Evolutionary conservation across 1,140 invertebrate genomes (phyloP).

Genomic region (Aphelinus atriplicis): DNA sequence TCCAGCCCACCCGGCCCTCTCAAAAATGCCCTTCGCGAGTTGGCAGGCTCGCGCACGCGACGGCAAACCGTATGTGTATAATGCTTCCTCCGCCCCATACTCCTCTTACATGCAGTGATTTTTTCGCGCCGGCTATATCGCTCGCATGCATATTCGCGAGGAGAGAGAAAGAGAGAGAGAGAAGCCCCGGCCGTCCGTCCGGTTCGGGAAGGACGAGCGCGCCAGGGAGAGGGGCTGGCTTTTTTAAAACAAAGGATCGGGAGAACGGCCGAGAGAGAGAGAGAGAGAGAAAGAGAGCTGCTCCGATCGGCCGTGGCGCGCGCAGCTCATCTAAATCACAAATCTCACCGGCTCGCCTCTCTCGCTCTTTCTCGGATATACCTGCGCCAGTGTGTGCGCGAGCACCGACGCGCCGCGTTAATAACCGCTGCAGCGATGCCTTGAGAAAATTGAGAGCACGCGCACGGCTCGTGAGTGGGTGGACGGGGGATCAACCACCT

Average conservation of each 20-base stretch:
- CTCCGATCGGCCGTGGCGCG: background rate
- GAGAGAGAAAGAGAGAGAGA: slow-evolving; percentile 41
- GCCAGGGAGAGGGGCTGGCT: background rate
- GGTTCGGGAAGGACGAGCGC: background rate
- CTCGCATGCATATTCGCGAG: slow-evolving; percentile 4
- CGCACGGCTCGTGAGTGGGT: too few relatives aligned
- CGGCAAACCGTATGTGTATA: too few relatives aligned
- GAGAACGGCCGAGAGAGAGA: too few relatives aligned
- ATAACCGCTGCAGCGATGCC: slow-evolving; percentile 42
- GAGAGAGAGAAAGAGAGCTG: too few relatives aligned
- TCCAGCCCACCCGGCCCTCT: too few relatives aligned
- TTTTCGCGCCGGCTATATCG: too few relatives aligned
- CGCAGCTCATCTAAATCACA: slow-evolving; percentile 65
- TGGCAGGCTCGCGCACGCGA: too few relatives aligned
- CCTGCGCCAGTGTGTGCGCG: background rate
- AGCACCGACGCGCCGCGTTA: slow-evolving; percentile 43
- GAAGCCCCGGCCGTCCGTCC: background rate
- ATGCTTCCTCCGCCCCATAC: too few relatives aligned
- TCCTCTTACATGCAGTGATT: too few relatives aligned
- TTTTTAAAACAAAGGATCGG: slow-evolving; percentile 55
- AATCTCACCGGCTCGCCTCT: slow-evolving; percentile 50
- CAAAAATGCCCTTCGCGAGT: too few relatives aligned
- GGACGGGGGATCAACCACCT: too few relatives aligned
- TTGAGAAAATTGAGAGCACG: slow-evolving; percentile 1
- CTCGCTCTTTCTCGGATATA: background rate